phyloP scores from a whole-genome alignment of 2,113 vertebrate genomes.

The Chloropsis cyanopogon region DNA sequence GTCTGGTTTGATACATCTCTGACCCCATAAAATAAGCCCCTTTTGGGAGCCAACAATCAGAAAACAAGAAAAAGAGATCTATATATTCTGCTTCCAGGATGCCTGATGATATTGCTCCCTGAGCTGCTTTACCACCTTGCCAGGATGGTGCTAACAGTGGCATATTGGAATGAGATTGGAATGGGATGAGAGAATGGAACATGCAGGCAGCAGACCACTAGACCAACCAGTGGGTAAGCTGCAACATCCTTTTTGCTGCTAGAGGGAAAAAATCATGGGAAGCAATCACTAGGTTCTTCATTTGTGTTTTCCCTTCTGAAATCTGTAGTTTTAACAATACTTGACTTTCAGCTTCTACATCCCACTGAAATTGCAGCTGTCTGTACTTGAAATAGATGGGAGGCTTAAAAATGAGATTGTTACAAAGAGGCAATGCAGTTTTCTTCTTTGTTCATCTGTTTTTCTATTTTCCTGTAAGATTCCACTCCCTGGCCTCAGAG shows the following conservation, averaged over 20 bases:
- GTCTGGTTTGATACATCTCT: not conserved
- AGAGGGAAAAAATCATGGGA: not conserved
- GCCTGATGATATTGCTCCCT: not conserved
- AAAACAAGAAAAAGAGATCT: not conserved
- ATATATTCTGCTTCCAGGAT: not conserved
- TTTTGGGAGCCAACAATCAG: not conserved
- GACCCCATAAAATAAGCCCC: not conserved
- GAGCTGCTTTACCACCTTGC: not conserved
- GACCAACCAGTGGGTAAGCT: not conserved
- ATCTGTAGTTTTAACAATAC: not conserved
- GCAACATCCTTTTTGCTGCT: not conserved
- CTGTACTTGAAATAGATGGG: not conserved
- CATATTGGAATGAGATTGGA: not conserved
- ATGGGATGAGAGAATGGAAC: not conserved
- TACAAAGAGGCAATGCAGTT: not conserved
- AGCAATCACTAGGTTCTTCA: not conserved
- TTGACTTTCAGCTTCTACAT: not conserved
- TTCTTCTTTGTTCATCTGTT: not conserved
- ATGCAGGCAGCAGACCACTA: not conserved
- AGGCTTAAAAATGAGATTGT: not conserved
- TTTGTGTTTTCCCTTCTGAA: constrained; percentile 4
- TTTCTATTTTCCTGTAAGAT: not conserved
- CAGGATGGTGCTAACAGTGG: not conserved
- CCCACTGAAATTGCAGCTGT: not conserved
- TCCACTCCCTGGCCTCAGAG: not conserved